These are phyloP conservation scores for Zygogramma bicolorata DNA, from an alignment of 2,888 invertebrate species.

Conservation along the genomic window DNA sequence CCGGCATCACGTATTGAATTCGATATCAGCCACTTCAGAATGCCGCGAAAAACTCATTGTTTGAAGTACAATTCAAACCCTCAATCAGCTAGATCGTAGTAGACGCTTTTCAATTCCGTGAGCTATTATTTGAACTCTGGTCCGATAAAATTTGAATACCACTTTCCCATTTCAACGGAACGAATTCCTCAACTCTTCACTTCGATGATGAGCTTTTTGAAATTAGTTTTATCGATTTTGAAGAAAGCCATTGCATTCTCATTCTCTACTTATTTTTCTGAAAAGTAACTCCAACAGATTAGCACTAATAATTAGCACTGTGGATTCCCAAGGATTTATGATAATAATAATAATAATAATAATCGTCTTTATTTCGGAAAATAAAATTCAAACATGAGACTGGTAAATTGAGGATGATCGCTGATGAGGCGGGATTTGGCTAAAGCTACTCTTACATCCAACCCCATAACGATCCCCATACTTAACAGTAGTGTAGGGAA, in stretches of 20 bases:
- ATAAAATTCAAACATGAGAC: too few species aligned
- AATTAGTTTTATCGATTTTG: background rate
- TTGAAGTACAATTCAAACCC: background rate
- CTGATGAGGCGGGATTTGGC: too few species aligned
- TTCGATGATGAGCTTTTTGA: background rate
- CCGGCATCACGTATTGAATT: constrained; percentile 8
- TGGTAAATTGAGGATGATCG: too few species aligned
- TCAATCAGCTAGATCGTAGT: background rate
- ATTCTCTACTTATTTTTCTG: background rate
- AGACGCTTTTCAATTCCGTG: background rate
- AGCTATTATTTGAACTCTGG: background rate
- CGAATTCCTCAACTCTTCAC: background rate
- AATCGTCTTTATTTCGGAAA: too few species aligned
- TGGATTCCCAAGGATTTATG: too few species aligned
- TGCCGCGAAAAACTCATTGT: constrained; percentile 1
- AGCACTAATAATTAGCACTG: too few species aligned
- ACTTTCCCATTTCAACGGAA: background rate
- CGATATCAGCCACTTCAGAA: constrained; percentile 5
- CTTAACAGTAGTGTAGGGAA: too few species aligned
- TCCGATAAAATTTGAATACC: background rate
- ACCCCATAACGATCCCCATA: too few species aligned
- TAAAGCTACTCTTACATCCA: too few species aligned
- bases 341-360: too few species aligned
- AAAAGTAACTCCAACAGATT: too few species aligned
- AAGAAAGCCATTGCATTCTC: background rate